These are phyloP conservation scores for Reticulitermes speratus DNA, from an alignment of 1,140 invertebrate genomes.

Conservation along the genomic window DNA sequence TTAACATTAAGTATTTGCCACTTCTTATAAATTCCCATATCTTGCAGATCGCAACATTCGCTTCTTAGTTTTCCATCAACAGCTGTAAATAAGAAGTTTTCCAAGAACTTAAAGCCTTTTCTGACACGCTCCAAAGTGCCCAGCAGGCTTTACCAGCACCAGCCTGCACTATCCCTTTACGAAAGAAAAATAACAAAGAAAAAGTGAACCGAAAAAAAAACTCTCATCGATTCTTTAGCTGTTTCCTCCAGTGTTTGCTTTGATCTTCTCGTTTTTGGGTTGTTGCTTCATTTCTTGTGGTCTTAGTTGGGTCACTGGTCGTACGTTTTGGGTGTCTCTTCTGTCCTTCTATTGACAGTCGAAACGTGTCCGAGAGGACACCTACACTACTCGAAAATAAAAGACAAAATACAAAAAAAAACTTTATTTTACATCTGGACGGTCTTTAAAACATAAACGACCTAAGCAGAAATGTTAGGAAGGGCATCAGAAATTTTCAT, in stretches of 20 bases:
- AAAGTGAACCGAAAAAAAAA: neutral
- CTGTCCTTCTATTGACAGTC: neutral
- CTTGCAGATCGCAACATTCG: too few species aligned
- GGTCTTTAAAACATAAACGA: neutral
- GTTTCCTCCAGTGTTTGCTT: neutral
- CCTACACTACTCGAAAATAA: neutral
- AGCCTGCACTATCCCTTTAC: neutral
- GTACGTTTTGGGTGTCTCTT: neutral
- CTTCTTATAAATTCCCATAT: too few species aligned
- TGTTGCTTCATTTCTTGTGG: neutral
- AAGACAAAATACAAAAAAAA: neutral
- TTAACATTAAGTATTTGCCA: too few species aligned
- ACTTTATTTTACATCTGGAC: neutral
- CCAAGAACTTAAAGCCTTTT: neutral
- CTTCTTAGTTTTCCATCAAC: neutral
- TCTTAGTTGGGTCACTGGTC: neutral
- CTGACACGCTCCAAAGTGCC: neutral
- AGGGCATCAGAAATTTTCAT: too few species aligned
- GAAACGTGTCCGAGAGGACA: neutral
- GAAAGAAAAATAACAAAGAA: neutral
- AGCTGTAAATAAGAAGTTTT: neutral
- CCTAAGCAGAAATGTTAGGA: neutral
- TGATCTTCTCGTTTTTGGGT: neutral
- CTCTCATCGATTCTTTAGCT: neutral
- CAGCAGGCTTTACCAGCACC: neutral